A percentile compares a stretch with the other conserved stretches of the same genome.
Evolutionary conservation across 2,113 vertebrate species (phyloP).

Genomic region (Accipiter cooperii): DNA sequence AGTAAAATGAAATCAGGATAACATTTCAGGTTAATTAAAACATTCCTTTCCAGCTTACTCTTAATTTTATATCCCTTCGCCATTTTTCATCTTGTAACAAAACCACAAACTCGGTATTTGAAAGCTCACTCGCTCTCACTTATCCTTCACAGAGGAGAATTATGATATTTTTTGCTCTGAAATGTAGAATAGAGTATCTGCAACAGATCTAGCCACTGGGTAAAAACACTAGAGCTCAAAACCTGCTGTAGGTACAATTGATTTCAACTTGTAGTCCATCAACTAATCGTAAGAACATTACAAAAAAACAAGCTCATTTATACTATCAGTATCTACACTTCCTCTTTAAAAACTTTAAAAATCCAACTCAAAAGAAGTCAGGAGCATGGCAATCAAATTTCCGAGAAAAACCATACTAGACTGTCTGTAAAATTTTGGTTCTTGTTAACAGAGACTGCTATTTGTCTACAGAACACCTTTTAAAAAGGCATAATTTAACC

Average conservation of each 20-base stretch:
- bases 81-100: background rate
- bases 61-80: background rate
- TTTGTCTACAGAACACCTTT: slow-evolving; percentile 36
- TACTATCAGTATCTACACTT: background rate
- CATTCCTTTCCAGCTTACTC: background rate
- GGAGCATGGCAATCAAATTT: background rate
- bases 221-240: background rate
- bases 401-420: background rate
- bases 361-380: background rate
- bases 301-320: background rate
- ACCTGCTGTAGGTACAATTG: background rate
- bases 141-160: background rate
- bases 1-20: background rate
- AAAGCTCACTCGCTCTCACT: background rate
- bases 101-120: background rate
- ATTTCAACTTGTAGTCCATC: background rate
- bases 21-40: background rate
- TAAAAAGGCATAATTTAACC: slow-evolving; percentile 5
- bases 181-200: background rate
- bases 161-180: background rate
- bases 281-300: background rate
- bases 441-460: background rate
- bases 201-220: background rate
- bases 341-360: background rate
- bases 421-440: background rate